phyloP scores from a whole-genome alignment of 2,113 vertebrate species.

The Psephotus haematonotus region DNA sequence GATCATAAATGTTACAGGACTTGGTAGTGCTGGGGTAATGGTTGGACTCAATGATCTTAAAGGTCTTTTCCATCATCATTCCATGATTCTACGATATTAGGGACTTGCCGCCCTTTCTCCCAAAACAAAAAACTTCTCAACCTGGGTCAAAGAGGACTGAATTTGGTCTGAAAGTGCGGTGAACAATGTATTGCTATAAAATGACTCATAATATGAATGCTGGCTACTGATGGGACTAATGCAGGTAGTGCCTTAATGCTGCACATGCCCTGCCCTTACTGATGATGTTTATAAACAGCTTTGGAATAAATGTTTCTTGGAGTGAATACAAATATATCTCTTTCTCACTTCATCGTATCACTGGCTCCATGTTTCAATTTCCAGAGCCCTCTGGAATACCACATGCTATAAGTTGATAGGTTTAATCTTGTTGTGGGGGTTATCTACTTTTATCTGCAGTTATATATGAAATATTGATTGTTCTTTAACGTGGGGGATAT shows the following conservation, averaged over 20 bases:
- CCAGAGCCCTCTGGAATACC: neutral
- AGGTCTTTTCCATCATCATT: neutral
- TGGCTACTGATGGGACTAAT: neutral
- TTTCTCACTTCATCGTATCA: neutral
- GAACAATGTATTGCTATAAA: neutral
- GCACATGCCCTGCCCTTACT: neutral
- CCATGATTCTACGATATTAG: neutral
- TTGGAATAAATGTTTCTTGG: neutral
- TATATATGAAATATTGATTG: neutral
- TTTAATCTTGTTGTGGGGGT: neutral
- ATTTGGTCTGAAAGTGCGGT: neutral
- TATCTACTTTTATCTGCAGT: slow-evolving; percentile 26
- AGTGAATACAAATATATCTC: neutral
- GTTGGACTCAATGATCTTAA: neutral
- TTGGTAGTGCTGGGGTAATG: neutral
- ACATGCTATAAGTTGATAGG: neutral
- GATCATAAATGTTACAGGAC: neutral
- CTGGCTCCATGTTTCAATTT: neutral
- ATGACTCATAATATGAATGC: neutral
- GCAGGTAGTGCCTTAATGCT: neutral
- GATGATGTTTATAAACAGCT: neutral
- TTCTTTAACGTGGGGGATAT: neutral
- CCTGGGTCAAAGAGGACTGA: neutral
- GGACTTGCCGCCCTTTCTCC: neutral
- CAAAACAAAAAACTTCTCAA: neutral